Percentiles rank a stretch among this genome's conserved stretches.
phyloP scores from a whole-genome alignment of 2,113 vertebrate species.

The Herpetotheres cachinnans region DNA sequence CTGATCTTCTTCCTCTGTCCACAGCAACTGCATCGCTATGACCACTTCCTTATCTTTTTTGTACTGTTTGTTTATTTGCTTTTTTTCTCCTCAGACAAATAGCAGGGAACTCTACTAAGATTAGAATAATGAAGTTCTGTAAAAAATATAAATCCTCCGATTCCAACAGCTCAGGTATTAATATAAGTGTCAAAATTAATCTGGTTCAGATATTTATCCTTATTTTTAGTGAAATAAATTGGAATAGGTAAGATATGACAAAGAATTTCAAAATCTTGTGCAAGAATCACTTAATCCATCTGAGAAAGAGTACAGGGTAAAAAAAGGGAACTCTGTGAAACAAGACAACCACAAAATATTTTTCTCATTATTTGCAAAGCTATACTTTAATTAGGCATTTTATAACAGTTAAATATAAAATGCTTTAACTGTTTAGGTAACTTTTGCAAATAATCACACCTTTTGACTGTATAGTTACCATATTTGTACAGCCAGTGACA shows the following conservation, averaged over 20 bases:
- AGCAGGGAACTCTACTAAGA: neutral
- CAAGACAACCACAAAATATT: neutral
- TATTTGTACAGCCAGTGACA: neutral
- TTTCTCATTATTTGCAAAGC: slow-evolving; percentile 31
- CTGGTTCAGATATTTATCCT: slow-evolving; percentile 38
- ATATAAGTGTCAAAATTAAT: slow-evolving; percentile 55
- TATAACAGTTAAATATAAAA: slow-evolving; percentile 2
- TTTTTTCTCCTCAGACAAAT: neutral
- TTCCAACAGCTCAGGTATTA: neutral
- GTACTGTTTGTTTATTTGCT: neutral
- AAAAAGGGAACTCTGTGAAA: neutral
- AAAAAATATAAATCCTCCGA: slow-evolving; percentile 11
- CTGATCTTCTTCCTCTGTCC: neutral
- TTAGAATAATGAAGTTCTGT: neutral
- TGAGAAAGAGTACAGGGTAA: neutral
- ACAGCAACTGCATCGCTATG: neutral
- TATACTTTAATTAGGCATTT: neutral
- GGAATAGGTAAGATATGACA: slow-evolving; percentile 7
- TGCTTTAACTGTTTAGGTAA: neutral
- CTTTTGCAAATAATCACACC: neutral
- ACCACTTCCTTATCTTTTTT: neutral
- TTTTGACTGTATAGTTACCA: neutral
- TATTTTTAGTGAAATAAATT: slow-evolving; percentile 54
- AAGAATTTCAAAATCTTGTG: slow-evolving; percentile 27
- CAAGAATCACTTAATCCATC: neutral